phyloP scores from a whole-genome alignment of 2,888 invertebrate species.

The Calameuta filiformis region DNA sequence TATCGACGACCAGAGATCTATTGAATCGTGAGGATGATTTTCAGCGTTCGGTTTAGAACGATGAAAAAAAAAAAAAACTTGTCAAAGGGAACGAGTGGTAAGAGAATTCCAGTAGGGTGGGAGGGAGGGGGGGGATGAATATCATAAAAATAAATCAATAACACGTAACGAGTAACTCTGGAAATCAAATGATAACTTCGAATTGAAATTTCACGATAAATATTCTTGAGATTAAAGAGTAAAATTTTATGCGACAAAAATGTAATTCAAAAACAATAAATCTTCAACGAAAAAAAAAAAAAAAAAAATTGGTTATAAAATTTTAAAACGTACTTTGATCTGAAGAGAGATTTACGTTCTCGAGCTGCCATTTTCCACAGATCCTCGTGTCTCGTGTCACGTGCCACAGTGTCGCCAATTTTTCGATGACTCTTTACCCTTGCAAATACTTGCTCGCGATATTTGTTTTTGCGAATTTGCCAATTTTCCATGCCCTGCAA shows the following conservation, averaged over 20 bases:
- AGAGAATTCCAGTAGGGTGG: too few relatives aligned
- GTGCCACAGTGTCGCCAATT: neutral
- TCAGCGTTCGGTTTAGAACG: neutral
- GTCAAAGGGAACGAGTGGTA: too few relatives aligned
- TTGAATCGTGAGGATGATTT: constrained; percentile 15
- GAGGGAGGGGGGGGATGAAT: too few relatives aligned
- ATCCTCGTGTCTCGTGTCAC: neutral
- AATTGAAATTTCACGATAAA: too few relatives aligned
- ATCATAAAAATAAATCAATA: too few relatives aligned
- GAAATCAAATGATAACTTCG: too few relatives aligned
- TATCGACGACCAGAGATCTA: constrained; percentile 18
- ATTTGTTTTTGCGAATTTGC: neutral
- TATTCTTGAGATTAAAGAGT: too few relatives aligned
- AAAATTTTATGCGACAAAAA: too few relatives aligned
- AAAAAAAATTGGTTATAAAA: too few relatives aligned
- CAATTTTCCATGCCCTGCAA: constrained; percentile 6
- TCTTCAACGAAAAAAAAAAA: too few relatives aligned
- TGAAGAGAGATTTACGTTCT: constrained; percentile 12
- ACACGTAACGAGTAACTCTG: too few relatives aligned
- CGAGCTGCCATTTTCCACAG: neutral
- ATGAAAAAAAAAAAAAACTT: too few relatives aligned
- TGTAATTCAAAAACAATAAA: neutral
- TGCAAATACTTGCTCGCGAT: neutral
- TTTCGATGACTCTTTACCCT: neutral
- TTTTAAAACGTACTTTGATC: constrained; percentile 29